These are phyloP conservation scores for Graptemys geographica DNA, from an alignment of 2,797 vertebrate genomes.

Conservation along the genomic window DNA sequence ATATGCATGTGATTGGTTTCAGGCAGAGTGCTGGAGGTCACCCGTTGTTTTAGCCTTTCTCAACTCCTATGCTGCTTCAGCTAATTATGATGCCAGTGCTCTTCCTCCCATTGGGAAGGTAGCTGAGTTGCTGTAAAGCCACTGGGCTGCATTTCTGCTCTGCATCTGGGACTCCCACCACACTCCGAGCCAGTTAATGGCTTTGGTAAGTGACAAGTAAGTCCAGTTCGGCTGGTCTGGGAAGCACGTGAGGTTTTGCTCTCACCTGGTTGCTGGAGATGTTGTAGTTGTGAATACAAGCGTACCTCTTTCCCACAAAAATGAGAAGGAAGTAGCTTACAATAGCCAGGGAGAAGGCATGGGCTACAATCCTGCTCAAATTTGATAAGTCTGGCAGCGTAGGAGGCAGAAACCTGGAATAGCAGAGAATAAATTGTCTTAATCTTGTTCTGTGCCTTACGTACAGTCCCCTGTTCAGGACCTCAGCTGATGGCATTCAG, in stretches of 20 bases:
- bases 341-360: constrained; percentile 72
- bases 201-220: not conserved
- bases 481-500: not conserved
- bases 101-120: not conserved
- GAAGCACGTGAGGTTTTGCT: not conserved
- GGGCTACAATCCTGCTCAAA: constrained; percentile 36
- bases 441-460: not conserved
- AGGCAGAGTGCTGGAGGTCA: not conserved
- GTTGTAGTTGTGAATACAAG: constrained; percentile 69
- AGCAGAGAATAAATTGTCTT: constrained; percentile 15
- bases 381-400: constrained; percentile 27
- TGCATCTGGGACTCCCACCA: not conserved
- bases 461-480: not conserved
- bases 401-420: constrained; percentile 74
- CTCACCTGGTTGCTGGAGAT: constrained; percentile 78
- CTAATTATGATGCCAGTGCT: not conserved
- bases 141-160: not conserved
- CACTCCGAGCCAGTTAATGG: not conserved
- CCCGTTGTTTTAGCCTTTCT: too few species aligned
- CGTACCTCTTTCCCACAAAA: constrained; percentile 74
- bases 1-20: not conserved
- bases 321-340: constrained; percentile 77
- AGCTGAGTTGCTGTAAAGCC: not conserved
- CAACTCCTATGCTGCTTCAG: not conserved
- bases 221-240: not conserved